Percentiles rank a stretch among this genome's conserved stretches.
These are phyloP conservation scores for Siderastrea radians DNA, from an alignment of 92 coral and sea anemone genomes.

Conservation along the genomic window DNA sequence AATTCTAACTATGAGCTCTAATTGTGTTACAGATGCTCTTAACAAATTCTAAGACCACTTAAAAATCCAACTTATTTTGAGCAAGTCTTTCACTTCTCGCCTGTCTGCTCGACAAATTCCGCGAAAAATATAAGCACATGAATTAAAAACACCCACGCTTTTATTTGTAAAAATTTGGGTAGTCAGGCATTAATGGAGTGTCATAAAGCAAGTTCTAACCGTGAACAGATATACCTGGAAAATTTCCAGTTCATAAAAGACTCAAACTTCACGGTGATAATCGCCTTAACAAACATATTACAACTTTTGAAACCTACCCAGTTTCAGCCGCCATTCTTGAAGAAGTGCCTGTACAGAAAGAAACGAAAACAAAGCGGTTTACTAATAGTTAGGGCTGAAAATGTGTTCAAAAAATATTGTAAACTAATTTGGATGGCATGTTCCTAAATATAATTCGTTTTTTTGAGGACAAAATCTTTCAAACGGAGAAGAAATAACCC, in stretches of 20 bases:
- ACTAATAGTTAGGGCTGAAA: conserved; percentile 11
- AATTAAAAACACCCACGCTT: neutral
- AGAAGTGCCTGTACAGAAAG: conserved; percentile 7
- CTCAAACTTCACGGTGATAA: conserved; percentile 17
- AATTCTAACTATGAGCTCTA: conserved; percentile 1
- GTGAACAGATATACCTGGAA: conserved; percentile 12
- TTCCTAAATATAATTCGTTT: conserved; percentile 1
- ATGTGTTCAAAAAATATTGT: no score
- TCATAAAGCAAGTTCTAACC: conserved; percentile 1
- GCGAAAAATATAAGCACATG: neutral
- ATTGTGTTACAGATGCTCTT: neutral
- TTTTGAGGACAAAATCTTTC: conserved; percentile 10
- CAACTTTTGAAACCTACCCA: conserved; percentile 21
- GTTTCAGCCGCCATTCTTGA: conserved; percentile 12
- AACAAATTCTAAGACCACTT: neutral
- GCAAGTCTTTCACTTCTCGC: conserved; percentile 1
- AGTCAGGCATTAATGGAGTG: conserved; percentile 22
- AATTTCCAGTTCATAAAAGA: conserved; percentile 23
- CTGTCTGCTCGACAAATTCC: neutral
- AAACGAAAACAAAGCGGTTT: conserved; percentile 15
- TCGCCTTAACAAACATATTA: conserved; percentile 15
- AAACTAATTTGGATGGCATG: conserved; percentile 13
- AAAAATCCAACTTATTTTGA: conserved; percentile 2
- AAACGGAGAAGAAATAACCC: conserved; percentile 17
- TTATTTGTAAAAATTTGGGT: conserved; percentile 2